Evolutionary conservation across 2,888 invertebrate genomes (phyloP).

Genomic region (Drosophila bunnanda): DNA sequence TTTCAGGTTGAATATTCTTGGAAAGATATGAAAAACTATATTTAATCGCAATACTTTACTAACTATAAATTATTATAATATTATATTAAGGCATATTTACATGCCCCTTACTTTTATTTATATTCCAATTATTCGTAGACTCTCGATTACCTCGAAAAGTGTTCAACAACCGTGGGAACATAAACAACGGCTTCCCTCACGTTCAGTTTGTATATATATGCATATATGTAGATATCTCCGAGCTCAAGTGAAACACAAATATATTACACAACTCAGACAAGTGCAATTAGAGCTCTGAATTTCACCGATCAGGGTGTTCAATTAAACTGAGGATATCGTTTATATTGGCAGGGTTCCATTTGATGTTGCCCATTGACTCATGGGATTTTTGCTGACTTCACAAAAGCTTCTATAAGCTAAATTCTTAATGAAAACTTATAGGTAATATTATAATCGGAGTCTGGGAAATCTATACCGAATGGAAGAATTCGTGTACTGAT

Average conservation of each 20-base stretch:
- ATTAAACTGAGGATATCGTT: constrained; percentile 2
- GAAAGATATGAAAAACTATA: not conserved
- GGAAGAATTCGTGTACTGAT: not conserved
- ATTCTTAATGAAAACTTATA: not conserved
- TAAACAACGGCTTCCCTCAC: constrained; percentile 59
- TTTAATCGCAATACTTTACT: not conserved
- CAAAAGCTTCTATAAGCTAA: not conserved
- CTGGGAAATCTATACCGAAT: not conserved
- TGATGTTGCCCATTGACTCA: constrained; percentile 4
- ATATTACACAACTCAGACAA: constrained; percentile 40
- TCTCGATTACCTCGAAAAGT: constrained; percentile 43
- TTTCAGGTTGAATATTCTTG: constrained; percentile 12
- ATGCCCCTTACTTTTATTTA: not conserved
- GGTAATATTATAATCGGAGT: not conserved
- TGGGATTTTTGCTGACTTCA: constrained; percentile 1
- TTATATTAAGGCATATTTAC: too few species aligned
- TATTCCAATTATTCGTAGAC: constrained; percentile 32
- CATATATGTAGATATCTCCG: constrained; percentile 10
- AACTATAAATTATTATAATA: not conserved
- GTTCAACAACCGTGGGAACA: constrained; percentile 67
- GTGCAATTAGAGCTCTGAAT: constrained; percentile 34
- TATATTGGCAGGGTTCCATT: not conserved
- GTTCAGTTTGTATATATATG: constrained; percentile 29
- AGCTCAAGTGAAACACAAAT: constrained; percentile 36
- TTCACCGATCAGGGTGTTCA: constrained; percentile 28